phyloP scores from a whole-genome alignment of 2,888 invertebrate genomes.

The Lottia scabra region DNA sequence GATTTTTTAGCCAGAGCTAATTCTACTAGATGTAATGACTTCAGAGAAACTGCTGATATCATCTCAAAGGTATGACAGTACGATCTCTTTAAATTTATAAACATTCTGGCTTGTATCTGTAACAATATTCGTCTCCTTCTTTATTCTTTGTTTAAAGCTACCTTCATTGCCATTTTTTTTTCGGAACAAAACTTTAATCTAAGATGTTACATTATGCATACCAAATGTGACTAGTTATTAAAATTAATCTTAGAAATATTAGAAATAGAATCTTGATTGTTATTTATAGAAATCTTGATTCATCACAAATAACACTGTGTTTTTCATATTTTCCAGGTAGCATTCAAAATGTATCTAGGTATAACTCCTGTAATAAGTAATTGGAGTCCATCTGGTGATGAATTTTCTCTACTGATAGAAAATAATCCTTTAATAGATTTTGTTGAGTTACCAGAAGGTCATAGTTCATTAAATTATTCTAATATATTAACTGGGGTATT shows the following conservation, averaged over 20 bases:
- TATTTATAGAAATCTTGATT: no score
- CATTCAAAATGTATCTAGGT: conserved; percentile 86
- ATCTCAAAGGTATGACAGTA: conserved; percentile 68
- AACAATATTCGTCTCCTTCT: no score
- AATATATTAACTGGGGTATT: conserved; percentile 88
- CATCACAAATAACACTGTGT: not conserved
- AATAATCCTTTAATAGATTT: conserved; percentile 96
- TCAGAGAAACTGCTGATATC: conserved; percentile 93
- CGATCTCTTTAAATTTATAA: no score
- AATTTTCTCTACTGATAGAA: conserved; percentile 95
- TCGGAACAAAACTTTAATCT: no score
- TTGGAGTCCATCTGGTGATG: conserved; percentile 94
- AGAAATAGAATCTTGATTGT: no score
- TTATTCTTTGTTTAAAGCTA: no score
- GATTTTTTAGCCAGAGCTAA: conserved; percentile 91
- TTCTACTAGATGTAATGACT: conserved; percentile 92
- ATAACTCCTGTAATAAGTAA: conserved; percentile 93
- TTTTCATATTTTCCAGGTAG: conserved; percentile 68
- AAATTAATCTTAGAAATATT: no score
- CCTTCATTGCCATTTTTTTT: no score
- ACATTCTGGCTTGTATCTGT: no score
- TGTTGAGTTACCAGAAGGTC: conserved; percentile 89
- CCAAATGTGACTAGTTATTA: no score
- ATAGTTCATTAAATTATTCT: conserved; percentile 88
- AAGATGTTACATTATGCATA: not conserved